A percentile compares a stretch with the other conserved stretches of the same genome.
Conservation (phyloP, 2,797 vertebrate species). For the Alcedo quadribrachys region DNA sequence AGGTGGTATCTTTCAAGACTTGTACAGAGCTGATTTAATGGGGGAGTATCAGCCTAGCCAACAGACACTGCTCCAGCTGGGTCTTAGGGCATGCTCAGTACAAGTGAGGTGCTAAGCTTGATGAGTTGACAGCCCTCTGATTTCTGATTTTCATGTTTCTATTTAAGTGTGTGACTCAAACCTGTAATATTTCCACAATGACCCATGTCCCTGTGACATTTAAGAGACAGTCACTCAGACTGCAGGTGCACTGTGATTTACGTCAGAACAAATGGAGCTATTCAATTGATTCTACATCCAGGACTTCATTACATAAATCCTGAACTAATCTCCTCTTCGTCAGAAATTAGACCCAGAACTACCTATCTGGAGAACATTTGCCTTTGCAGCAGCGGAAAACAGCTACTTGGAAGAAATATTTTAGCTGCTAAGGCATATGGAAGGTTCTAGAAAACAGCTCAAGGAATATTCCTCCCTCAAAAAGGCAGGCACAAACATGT, state of each 20-base stretch:
- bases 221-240: slow-evolving; percentile 31
- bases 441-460: not conserved
- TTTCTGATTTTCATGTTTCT: not conserved
- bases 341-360: slow-evolving; percentile 28
- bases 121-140: slow-evolving; percentile 15
- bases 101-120: not conserved
- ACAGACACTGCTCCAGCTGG: not conserved
- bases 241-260: slow-evolving; percentile 52
- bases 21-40: not conserved
- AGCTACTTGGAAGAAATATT: not conserved
- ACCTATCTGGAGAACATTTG: not conserved
- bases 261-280: slow-evolving; percentile 30
- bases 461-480: not conserved
- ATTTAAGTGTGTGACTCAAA: slow-evolving; percentile 19
- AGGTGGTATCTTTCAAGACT: not conserved
- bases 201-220: slow-evolving; percentile 35
- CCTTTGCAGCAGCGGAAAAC: not conserved
- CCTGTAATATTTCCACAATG: slow-evolving; percentile 1
- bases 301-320: slow-evolving; percentile 41
- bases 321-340: slow-evolving; percentile 19
- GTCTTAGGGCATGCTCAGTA: not conserved
- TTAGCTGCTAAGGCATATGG: not conserved
- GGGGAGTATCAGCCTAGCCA: not conserved
- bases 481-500: not conserved
- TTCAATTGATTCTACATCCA: slow-evolving; percentile 31